Percentiles rank a stretch among this genome's conserved stretches.
Conservation (phyloP, 2,797 vertebrate species). For the Cottoperca gobio region DNA sequence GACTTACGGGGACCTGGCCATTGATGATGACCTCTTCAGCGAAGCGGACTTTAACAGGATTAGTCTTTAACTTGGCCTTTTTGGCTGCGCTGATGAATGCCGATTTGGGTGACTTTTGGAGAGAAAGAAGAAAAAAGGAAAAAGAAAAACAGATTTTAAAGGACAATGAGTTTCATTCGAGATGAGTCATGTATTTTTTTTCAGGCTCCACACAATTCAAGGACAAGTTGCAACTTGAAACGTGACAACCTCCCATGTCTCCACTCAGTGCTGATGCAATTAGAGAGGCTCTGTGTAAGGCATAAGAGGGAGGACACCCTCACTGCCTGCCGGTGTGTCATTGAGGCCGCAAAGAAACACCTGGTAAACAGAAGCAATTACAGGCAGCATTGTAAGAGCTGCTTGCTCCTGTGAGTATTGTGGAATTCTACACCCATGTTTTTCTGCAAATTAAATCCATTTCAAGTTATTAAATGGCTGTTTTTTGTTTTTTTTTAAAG, state of each 20-base stretch:
- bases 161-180: slow-evolving; percentile 34
- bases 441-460: slow-evolving; percentile 37
- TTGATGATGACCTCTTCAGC: slow-evolving; percentile 99
- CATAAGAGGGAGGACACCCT: slow-evolving; percentile 35
- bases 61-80: slow-evolving; percentile 99
- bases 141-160: slow-evolving; percentile 37
- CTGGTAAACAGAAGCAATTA: slow-evolving; percentile 69
- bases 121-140: background rate
- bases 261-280: slow-evolving; percentile 51
- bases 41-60: slow-evolving; percentile 98
- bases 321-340: slow-evolving; percentile 39
- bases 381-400: slow-evolving; percentile 51
- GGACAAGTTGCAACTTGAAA: slow-evolving; percentile 51
- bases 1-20: slow-evolving; percentile 97
- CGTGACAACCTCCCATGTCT: slow-evolving; percentile 46
- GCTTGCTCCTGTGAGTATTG: slow-evolving; percentile 24
- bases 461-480: slow-evolving; percentile 23
- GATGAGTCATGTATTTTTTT: slow-evolving; percentile 42
- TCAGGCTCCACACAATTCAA: slow-evolving; percentile 47
- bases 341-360: slow-evolving; percentile 52
- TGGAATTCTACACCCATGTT: slow-evolving; percentile 31
- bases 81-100: slow-evolving; percentile 99
- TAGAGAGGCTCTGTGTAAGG: slow-evolving; percentile 39
- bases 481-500: slow-evolving; percentile 19
- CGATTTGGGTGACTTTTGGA: slow-evolving; percentile 95